These are phyloP conservation scores for Alcedo atthis DNA, from an alignment of 2,797 vertebrate genomes.

Conservation along the genomic window DNA sequence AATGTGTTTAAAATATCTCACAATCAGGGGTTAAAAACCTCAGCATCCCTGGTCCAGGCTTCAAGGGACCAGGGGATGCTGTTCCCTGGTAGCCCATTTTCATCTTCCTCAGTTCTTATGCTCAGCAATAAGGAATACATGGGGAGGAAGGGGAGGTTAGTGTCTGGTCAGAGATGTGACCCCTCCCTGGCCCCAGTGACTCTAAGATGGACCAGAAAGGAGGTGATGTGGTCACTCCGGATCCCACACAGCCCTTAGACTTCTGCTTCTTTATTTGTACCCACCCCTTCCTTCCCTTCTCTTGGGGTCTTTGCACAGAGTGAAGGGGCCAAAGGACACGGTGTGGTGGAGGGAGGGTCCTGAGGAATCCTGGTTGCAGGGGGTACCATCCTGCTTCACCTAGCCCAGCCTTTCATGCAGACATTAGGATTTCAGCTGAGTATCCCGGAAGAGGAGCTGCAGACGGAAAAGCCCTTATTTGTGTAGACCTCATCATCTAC, in stretches of 20 bases:
- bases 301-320: not conserved
- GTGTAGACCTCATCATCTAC: not conserved
- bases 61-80: too few species aligned
- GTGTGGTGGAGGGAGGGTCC: not conserved
- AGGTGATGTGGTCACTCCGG: not conserved
- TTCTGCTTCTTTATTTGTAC: not conserved
- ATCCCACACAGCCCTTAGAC: not conserved
- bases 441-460: rapidly evolving
- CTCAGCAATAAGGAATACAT: not conserved
- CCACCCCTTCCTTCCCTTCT: rapidly evolving
- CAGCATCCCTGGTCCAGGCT: not conserved
- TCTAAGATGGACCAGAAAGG: not conserved
- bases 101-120: not conserved
- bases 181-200: not conserved
- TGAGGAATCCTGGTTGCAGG: not conserved
- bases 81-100: not conserved
- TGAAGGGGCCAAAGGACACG: not conserved
- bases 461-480: not conserved
- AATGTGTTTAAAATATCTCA: not conserved
- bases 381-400: not conserved
- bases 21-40: not conserved
- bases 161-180: rapidly evolving
- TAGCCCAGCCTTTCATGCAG: not conserved
- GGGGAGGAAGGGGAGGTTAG: not conserved
- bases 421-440: not conserved